Base-by-base conservation (phyloP, 1,140 invertebrate genomes). In the Procambarus virginalis region DNA sequence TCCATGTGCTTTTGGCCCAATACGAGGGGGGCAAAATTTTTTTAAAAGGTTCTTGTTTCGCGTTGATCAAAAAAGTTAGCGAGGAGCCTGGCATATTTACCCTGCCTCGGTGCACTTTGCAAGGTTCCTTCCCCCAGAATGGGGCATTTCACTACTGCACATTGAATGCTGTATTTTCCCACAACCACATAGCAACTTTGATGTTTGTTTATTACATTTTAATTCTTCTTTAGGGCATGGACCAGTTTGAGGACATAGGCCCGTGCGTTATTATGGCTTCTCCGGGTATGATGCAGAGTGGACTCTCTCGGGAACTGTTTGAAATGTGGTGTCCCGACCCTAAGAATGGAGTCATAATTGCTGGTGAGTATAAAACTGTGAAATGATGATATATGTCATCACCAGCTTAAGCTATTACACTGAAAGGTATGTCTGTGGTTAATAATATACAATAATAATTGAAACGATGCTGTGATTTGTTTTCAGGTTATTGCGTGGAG, bases 201-300 rank as follows among this genome's bases (percentile, higher is more conserved):
- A 9, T 68, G 2, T 81, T 73, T n/a, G 46, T 49, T 22, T 14
- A 12, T 12, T 70, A 34, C 20, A 60, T 76, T 2, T 51, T n/a
- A 64, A 10, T 45, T 89, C 79, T 91, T 88, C 94, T 94, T 1
- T 93, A 97, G 96, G 98, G 98, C 48, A 99, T 99, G 93, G 99
- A 99, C 94, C 98, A 99, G 94, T 99, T 99, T 94, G 99, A 99
- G 93, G 99, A 99, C 93, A 98, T 99, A 92, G 99, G 99, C 0
- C 99, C 99, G 0, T 99, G 99, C 93, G 99, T 99, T 2, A 97
- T 99, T 1, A 98, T 99, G 97, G 99, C 99, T 0, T 99, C 98
- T 0, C 99, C 99, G 3, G 99, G 99, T 94, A 99, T 99, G 99
- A 99, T 99, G 98, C 99, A 99, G 94, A 99, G 97, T 93, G 99